A percentile compares a stretch with the other conserved stretches of the same genome.
Evolutionary conservation across 2,113 vertebrate genomes (phyloP).

Genomic region (Macrotus californicus): DNA sequence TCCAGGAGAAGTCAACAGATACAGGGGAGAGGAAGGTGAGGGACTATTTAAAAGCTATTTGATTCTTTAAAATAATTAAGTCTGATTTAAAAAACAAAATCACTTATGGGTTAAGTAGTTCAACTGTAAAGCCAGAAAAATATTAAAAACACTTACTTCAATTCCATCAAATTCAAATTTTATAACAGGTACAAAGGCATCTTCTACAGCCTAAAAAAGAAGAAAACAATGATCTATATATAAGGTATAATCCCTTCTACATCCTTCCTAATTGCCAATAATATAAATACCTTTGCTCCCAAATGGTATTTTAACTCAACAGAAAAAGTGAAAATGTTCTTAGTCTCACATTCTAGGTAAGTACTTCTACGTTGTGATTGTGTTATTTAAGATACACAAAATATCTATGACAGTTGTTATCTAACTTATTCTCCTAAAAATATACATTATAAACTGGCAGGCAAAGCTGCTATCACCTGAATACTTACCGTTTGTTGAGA

Average conservation of each 20-base stretch:
- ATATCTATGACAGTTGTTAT: background rate
- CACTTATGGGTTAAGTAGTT: background rate
- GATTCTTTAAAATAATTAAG: conserved; percentile 16
- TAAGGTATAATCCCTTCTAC: background rate
- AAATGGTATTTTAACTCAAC: conserved; percentile 2
- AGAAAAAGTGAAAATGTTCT: conserved; percentile 16
- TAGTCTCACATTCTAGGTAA: background rate
- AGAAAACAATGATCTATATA: conserved; percentile 7
- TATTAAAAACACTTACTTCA: conserved; percentile 85
- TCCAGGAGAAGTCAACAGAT: background rate
- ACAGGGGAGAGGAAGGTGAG: background rate
- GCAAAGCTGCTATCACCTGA: background rate
- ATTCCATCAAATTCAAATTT: conserved; percentile 98
- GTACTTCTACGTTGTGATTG: background rate
- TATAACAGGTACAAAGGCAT: conserved; percentile 98
- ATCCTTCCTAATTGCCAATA: background rate
- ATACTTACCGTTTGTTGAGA: background rate
- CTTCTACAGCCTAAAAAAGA: conserved; percentile 91
- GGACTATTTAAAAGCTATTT: background rate
- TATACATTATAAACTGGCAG: background rate
- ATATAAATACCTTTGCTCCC: background rate
- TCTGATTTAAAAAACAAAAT: conserved; percentile 21
- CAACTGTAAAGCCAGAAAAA: conserved; percentile 8
- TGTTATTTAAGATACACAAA: background rate
- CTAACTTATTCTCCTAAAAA: background rate